phyloP scores from a whole-genome alignment of 2,888 invertebrate species.

The Iphiclides podalirius region DNA sequence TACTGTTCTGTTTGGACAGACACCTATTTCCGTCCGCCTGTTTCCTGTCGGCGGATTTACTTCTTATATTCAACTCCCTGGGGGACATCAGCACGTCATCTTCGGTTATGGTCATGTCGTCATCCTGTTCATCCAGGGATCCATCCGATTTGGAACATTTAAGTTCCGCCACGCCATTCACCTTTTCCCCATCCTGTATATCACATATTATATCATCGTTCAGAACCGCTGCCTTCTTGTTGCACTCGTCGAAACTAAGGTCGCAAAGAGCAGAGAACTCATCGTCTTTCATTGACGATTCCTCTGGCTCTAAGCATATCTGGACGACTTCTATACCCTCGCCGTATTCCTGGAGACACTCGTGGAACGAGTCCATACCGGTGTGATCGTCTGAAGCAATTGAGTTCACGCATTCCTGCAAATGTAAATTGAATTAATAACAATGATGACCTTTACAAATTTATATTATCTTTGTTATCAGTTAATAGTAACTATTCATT shows the following conservation, averaged over 20 bases:
- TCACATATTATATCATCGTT: constrained; percentile 40
- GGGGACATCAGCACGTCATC: constrained; percentile 63
- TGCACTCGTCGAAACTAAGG: constrained; percentile 66
- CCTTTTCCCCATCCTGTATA: constrained; percentile 37
- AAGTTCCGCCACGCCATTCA: constrained; percentile 51
- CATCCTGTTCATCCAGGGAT: constrained; percentile 66
- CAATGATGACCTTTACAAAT: too few relatives aligned
- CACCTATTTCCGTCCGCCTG: constrained; percentile 43
- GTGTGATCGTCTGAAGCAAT: constrained; percentile 82
- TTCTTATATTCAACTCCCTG: constrained; percentile 61
- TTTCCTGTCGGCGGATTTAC: constrained; percentile 51
- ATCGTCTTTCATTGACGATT: constrained; percentile 75
- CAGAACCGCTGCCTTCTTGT: constrained; percentile 39
- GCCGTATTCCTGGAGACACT: constrained; percentile 83
- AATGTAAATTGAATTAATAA: constrained; percentile 30
- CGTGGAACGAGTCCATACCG: constrained; percentile 83
- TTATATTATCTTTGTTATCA: too few relatives aligned
- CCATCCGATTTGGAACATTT: constrained; percentile 68
- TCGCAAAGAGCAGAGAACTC: constrained; percentile 69
- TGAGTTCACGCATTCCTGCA: constrained; percentile 76
- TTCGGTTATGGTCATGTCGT: constrained; percentile 75
- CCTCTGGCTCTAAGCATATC: constrained; percentile 81
- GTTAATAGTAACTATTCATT: too few relatives aligned
- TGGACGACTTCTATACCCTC: constrained; percentile 82
- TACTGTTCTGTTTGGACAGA: constrained; percentile 70